A percentile compares a stretch with the other conserved stretches of the same genome.
phyloP scores from a whole-genome alignment of 2,888 invertebrate species.

The Philaethria dido region DNA sequence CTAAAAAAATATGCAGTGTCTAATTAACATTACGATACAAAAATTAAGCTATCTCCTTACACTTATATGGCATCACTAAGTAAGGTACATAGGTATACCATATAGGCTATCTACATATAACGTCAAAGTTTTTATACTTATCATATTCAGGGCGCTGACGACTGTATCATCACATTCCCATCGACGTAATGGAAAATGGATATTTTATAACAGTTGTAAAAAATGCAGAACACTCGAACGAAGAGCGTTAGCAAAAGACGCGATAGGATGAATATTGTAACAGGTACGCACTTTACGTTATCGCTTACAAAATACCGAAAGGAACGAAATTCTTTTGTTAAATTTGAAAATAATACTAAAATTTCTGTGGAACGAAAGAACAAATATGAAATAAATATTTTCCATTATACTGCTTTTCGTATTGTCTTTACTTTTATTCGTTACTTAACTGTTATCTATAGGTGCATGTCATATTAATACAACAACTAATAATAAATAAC shows the following conservation, averaged over 20 bases:
- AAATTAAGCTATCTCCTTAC: too few relatives aligned
- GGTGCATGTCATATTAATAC: too few relatives aligned
- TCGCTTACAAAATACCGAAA: neutral
- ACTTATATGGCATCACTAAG: too few relatives aligned
- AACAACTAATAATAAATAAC: too few relatives aligned
- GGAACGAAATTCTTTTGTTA: constrained; percentile 6
- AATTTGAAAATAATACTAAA: neutral
- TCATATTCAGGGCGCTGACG: constrained; percentile 11
- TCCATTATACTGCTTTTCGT: neutral
- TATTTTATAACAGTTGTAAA: constrained; percentile 24
- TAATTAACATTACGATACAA: too few relatives aligned
- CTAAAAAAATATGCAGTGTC: too few relatives aligned
- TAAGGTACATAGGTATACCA: too few relatives aligned
- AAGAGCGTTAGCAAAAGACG: neutral
- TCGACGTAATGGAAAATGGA: constrained; percentile 24
- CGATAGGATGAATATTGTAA: constrained; percentile 24
- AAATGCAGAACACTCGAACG: constrained; percentile 25
- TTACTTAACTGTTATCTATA: neutral
- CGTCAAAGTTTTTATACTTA: neutral
- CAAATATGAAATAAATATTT: neutral
- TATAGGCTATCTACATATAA: neutral
- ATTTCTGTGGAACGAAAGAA: neutral
- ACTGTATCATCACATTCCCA: constrained; percentile 5
- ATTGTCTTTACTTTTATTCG: neutral
- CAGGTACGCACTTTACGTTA: constrained; percentile 23